Evolutionary conservation across 2,888 invertebrate genomes (phyloP).

Genomic region (Cerceris rybyensis): DNA sequence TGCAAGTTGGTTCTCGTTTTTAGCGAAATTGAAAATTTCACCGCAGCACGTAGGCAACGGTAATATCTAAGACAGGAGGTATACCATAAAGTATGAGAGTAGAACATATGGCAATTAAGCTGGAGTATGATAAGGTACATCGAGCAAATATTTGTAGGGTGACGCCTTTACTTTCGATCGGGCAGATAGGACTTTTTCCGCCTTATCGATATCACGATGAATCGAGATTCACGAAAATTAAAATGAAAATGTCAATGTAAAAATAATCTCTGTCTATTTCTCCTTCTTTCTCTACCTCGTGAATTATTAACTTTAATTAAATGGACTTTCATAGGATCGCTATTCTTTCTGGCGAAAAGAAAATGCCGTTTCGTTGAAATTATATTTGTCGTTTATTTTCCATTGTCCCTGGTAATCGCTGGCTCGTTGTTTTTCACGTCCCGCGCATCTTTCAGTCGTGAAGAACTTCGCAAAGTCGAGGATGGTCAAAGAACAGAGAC

Average conservation of each 20-base stretch:
- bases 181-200: slow-evolving; percentile 54
- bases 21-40: slow-evolving; percentile 17
- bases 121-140: slow-evolving; percentile 74
- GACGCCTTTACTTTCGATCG: slow-evolving; percentile 69
- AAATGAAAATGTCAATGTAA: slow-evolving; percentile 12
- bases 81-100: slow-evolving; percentile 67
- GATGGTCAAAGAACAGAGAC: slow-evolving; percentile 62
- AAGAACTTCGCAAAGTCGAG: slow-evolving; percentile 51
- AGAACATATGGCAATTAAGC: slow-evolving; percentile 77
- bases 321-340: background rate
- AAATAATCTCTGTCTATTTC: background rate
- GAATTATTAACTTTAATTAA: background rate
- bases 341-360: background rate
- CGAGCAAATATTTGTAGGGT: slow-evolving; percentile 74
- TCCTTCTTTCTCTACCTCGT: background rate
- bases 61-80: slow-evolving; percentile 58
- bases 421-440: background rate
- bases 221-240: slow-evolving; percentile 54
- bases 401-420: no score
- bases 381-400: background rate
- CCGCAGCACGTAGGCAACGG: slow-evolving; percentile 6
- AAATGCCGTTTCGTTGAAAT: background rate
- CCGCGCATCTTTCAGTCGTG: slow-evolving; percentile 14
- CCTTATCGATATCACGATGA: slow-evolving; percentile 50
- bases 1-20: background rate